These are phyloP conservation scores for Chironomus striatipennis DNA, from an alignment of 1,140 invertebrate species.

Conservation along the genomic window DNA sequence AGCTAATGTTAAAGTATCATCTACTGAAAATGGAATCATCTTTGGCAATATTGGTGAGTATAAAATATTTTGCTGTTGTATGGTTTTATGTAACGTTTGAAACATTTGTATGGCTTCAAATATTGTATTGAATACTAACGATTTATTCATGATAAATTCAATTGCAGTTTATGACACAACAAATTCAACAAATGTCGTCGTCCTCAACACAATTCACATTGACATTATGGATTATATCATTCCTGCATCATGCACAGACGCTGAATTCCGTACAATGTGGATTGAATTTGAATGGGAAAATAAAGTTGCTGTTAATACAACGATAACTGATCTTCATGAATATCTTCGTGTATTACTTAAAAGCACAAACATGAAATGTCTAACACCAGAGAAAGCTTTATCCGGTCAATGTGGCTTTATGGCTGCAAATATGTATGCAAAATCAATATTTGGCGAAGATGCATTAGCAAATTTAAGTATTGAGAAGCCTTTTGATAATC, in stretches of 20 bases:
- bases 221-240: conserved; percentile 99
- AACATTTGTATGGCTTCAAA: no score
- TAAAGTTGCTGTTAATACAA: conserved; percentile 95
- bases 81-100: no score
- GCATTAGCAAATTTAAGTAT: conserved; percentile 97
- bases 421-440: conserved; percentile 98
- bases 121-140: not conserved
- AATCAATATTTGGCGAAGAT: conserved; percentile 98
- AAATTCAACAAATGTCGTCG: conserved; percentile 92
- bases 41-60: conserved; percentile 93
- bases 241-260: conserved; percentile 89
- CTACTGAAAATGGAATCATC: conserved; percentile 98
- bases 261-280: conserved; percentile 98
- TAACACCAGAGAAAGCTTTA: conserved; percentile 93
- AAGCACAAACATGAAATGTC: conserved; percentile 97
- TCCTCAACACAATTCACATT: conserved; percentile 98
- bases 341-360: conserved; percentile 89
- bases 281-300: conserved; percentile 99
- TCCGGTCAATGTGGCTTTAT: conserved; percentile 97
- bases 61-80: conserved; percentile 48
- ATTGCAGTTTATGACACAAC: conserved; percentile 83
- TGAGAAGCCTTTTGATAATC: conserved; percentile 85
- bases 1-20: conserved; percentile 90
- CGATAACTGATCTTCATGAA: conserved; percentile 82
- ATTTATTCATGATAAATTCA: conserved; percentile 24